phyloP scores from a whole-genome alignment of 2,113 vertebrate species.

The Hucho hucho region DNA sequence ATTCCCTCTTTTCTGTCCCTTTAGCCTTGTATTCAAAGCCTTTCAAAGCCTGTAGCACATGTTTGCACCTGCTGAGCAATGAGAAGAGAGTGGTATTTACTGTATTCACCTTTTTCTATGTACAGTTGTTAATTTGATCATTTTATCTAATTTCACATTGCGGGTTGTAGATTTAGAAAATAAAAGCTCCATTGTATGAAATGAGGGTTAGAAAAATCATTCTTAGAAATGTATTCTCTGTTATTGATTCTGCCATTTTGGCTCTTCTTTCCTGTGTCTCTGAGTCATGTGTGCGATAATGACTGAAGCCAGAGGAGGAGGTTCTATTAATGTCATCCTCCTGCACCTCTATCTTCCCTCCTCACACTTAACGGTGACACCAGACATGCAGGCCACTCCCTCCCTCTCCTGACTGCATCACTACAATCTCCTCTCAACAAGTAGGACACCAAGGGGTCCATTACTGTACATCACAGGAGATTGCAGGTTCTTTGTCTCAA shows the following conservation, averaged over 20 bases:
- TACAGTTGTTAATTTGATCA: not conserved
- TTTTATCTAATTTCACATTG: conserved; percentile 41
- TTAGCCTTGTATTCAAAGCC: conserved; percentile 56
- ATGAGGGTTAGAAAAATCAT: conserved; percentile 18
- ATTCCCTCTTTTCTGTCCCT: conserved; percentile 62
- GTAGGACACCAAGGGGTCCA: no score
- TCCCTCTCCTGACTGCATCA: no score
- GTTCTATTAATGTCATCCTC: conserved; percentile 22
- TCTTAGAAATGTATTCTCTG: conserved; percentile 28
- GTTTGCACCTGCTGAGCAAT: conserved; percentile 41
- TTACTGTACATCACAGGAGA: no score
- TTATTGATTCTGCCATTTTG: conserved; percentile 26
- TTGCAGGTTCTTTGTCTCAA: no score
- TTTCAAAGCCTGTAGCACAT: conserved; percentile 19
- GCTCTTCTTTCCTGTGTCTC: conserved; percentile 7
- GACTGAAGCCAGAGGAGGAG: conserved; percentile 23
- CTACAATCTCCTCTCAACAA: no score
- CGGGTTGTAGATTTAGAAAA: conserved; percentile 17
- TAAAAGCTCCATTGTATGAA: conserved; percentile 20
- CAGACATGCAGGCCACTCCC: not conserved
- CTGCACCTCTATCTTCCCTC: not conserved
- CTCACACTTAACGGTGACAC: conserved; percentile 5
- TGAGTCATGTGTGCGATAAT: conserved; percentile 32
- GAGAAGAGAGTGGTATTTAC: conserved; percentile 22
- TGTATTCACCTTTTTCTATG: not conserved